phyloP scores from a whole-genome alignment of 2,888 invertebrate species.

The Fissipunctia ypsillon region DNA sequence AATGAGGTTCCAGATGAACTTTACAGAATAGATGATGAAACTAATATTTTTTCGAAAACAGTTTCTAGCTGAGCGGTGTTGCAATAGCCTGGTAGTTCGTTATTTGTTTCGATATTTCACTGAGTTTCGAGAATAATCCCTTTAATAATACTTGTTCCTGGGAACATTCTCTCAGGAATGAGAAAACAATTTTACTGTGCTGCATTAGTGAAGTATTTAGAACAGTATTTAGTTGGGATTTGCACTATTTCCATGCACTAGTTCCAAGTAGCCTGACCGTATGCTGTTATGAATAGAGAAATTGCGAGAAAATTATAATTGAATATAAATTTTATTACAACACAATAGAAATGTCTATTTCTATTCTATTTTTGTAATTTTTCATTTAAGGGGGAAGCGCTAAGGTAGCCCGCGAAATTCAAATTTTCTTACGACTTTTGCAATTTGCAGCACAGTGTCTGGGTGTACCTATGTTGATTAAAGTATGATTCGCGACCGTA shows the following conservation, averaged over 20 bases:
- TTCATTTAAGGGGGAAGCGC: too few species aligned
- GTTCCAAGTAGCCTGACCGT: background rate
- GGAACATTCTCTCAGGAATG: background rate
- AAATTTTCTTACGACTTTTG: too few species aligned
- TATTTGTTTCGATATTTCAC: constrained; percentile 17
- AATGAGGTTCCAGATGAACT: background rate
- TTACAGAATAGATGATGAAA: background rate
- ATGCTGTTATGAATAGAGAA: background rate
- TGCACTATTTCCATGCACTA: background rate
- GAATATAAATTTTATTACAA: too few species aligned
- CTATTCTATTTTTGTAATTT: too few species aligned
- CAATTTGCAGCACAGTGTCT: too few species aligned
- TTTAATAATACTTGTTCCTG: background rate
- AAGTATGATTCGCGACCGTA: too few species aligned
- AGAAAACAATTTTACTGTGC: background rate
- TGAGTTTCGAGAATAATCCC: constrained; percentile 4
- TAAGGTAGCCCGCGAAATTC: too few species aligned
- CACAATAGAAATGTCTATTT: too few species aligned
- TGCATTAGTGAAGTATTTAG: background rate
- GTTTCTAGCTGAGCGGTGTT: background rate
- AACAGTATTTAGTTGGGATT: background rate
- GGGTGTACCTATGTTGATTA: too few species aligned
- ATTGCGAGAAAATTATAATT: too few species aligned
- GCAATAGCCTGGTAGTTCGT: background rate
- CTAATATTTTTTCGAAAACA: background rate